Base-by-base conservation (phyloP, 2,797 vertebrate species). In the Lagodon rhomboides region DNA sequence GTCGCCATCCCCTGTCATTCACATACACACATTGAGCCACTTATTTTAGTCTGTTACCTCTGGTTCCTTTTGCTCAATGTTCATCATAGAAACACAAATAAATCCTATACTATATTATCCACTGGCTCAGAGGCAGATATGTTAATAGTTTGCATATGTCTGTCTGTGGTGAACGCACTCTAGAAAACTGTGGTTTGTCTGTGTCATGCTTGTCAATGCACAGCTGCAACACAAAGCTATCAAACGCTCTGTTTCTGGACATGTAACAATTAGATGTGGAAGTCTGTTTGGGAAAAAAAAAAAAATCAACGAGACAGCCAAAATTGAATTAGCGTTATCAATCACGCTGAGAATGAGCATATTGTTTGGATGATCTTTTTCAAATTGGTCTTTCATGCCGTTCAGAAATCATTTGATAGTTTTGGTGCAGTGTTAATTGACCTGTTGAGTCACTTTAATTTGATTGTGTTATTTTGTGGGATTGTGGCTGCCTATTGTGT, bases 401-500 rank as follows among this genome's bases (percentile, higher is more conserved):
- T 89, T 92, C 85, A 90, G 89, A 91, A 90, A 89, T 77, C 27
- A 79, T 87, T 91, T 89, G 91, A 90, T 91, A 83, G 86, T 89
- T 94, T 93, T 92, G 89, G 66, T 85, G 91, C 88, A 79, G 75
- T 83, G 83, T 87, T 77, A 77, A 78, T 88, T 90, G 87, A 93
- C 89, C 87, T 89, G 86, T 92, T 91, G 84, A 87, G 84, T 92
- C 86, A 89, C 86, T 91, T 92, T 85, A 76, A 86, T 87, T 82
- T 88, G 68, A 89, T 82, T 92, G 85, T 92, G 87, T 91, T 88
- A 86, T 90, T 90, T 88, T 92, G 90, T 92, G 91, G 89, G 92
- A 90, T 87, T 94, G 90, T 93, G 89, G 92, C 87, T 93, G 85
- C 90, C 88, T 92, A 79, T 90, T 94, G 83, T 94, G 88, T 93